Evolutionary conservation across 2,797 vertebrate genomes (phyloP), one percentile per base, ranked within the genome.

Genomic region (Discoglossus pictus): DNA sequence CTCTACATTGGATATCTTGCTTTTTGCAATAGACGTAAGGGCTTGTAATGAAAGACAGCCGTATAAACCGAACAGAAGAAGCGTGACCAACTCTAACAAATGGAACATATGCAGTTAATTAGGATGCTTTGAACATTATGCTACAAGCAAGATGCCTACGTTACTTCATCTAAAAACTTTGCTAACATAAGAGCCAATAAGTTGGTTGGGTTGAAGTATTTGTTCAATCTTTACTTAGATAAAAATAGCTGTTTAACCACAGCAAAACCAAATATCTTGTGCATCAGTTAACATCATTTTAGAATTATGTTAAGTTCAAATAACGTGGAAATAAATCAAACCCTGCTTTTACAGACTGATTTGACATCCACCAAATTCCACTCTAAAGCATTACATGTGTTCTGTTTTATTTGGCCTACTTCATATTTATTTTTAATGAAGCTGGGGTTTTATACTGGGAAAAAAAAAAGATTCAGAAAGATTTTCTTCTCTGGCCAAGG

Each of bases 281-380:
- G 68, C 75, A 70, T 72, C 61, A 66, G 51, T 65, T 79, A 74
- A 75, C 74, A 76, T 77, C 69, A 78, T 71, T 77, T 75, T 74
- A 60, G 60, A 81, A 77, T 80, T 74, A 78, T 76, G 79, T 80
- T 75, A 79, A 71, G 77, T 65, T 63, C 59, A 76, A 63, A 74
- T 63, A 75, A 78, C 59, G 46, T 68, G 73, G 78, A 83, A 83
- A 80, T 76, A 81, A 80, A 76, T 66, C 70, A 74, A 71, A 71
- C 61, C 61, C 65, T 70, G 64, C 72, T 78, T 82, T 78, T 74
- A 52, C 73, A 48, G 73, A 73, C 71, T 73, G 74, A 74, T 65
- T 79, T 58, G 74, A 50, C 68, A 73, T 79, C 74, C 68, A 76
- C 74, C 77, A 68, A 72, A 60, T 76, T 74, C 58, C 46, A 68